Evolutionary conservation across 2,113 vertebrate species (phyloP), one percentile per base, ranked within the genome.

Genomic region (Indicator maculatus): DNA sequence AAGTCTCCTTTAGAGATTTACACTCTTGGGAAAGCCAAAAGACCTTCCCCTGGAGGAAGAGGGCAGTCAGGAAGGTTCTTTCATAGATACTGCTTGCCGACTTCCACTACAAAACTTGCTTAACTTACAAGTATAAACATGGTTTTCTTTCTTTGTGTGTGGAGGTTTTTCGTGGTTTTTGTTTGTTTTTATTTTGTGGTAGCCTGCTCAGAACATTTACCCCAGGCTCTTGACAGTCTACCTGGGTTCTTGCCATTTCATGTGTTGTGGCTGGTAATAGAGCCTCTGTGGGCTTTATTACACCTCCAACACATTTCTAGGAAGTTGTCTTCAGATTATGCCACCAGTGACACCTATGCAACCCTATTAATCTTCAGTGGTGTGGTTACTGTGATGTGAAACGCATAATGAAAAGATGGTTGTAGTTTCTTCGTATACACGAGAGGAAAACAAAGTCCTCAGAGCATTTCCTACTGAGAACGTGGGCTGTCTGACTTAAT

Each of bases 401-500:
- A 84, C 45, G 24, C 23, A 7, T 27, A 61, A 45, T 52, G 31
- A 71, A 61, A 58, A 74, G 56, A 7, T 1, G 0, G 30, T 55
- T 64, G n/a, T 44, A 36, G 38, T 69, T 82, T 63, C 50, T 39
- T 41, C 39, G 38, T 65, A 5, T 41, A 53, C 11, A 53, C 21
- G 30, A 83, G 38, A 69, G 56, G 41, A 83, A 64, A 47, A 41
- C 12, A 1, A 13, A 28, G 31, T 67, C 66, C 52, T 78, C 15
- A 2, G 66, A 78, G 71, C 21, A 5, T 82, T 81, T 71, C 60
- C 56, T 31, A 10, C 52, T 71, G 31, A 5, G 36, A 38, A 0
- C 0, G 0, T 8, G 36, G 45, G 17, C 41, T 72, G 66, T 38
- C 67, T 6, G 4, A 13, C n/a, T 59, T 33, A 31, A 24, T 2